Conservation (phyloP, 2,888 invertebrate species). For the Choristoneura rosaceana region DNA sequence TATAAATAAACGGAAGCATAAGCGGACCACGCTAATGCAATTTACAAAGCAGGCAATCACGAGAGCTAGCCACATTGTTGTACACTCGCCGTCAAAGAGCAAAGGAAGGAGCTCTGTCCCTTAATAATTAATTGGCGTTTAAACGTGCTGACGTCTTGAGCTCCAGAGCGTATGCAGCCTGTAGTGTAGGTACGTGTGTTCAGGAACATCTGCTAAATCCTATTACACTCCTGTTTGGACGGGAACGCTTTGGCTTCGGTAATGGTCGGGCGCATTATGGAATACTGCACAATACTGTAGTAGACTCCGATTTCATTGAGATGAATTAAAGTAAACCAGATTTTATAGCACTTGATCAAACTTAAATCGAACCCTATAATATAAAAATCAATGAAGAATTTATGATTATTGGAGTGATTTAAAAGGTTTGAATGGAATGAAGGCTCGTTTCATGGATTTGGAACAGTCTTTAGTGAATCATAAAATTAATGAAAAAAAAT, state of each 20-base stretch:
- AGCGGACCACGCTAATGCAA: slow-evolving; percentile 72
- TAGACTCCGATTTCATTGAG: background rate
- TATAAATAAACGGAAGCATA: slow-evolving; percentile 47
- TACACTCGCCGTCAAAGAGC: slow-evolving; percentile 79
- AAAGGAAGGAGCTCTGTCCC: slow-evolving; percentile 76
- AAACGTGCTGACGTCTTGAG: slow-evolving; percentile 81
- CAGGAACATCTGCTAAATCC: slow-evolving; percentile 65
- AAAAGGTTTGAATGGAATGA: background rate
- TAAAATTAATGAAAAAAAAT: slow-evolving; percentile 57
- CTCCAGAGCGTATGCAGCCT: slow-evolving; percentile 52
- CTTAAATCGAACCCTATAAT: background rate
- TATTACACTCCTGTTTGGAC: slow-evolving; percentile 40
- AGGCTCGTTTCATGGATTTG: background rate
- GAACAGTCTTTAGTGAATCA: background rate
- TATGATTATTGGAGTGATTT: background rate
- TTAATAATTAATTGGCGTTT: slow-evolving; percentile 85
- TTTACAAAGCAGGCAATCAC: slow-evolving; percentile 82
- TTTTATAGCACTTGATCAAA: background rate
- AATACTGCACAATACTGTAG: slow-evolving; percentile 20
- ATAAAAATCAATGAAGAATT: background rate
- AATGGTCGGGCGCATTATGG: slow-evolving; percentile 38
- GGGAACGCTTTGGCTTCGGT: slow-evolving; percentile 36
- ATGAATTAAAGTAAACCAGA: background rate
- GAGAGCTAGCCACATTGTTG: slow-evolving; percentile 80
- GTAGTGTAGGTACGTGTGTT: slow-evolving; percentile 73